phyloP scores from a whole-genome alignment of 2,888 invertebrate species.

The Sphaerophoria taeniata region DNA sequence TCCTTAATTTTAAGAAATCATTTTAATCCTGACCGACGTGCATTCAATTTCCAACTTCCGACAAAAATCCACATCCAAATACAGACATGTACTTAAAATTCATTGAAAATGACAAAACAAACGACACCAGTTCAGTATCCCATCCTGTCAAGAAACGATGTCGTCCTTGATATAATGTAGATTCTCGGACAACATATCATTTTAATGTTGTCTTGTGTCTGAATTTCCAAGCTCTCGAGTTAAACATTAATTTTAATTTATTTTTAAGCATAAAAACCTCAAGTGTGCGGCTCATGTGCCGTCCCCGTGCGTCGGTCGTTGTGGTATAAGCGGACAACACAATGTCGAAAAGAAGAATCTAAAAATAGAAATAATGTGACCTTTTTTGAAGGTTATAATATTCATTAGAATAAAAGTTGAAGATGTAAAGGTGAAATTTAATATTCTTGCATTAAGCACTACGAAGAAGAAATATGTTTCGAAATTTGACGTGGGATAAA shows the following conservation, averaged over 20 bases:
- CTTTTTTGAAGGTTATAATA: too few relatives aligned
- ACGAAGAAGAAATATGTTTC: too few relatives aligned
- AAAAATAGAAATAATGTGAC: too few relatives aligned
- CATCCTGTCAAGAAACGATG: not conserved
- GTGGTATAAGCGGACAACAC: not conserved
- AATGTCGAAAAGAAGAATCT: not conserved
- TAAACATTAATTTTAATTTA: slow-evolving; percentile 22
- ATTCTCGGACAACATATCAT: slow-evolving; percentile 24
- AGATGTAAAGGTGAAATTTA: too few relatives aligned
- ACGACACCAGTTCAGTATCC: not conserved
- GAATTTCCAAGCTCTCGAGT: not conserved
- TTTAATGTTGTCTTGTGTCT: slow-evolving; percentile 11
- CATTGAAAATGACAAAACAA: not conserved
- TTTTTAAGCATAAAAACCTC: slow-evolving; percentile 13
- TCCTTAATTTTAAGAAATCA: too few relatives aligned
- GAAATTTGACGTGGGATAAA: too few relatives aligned
- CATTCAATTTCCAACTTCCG: too few relatives aligned
- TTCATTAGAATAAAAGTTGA: too few relatives aligned
- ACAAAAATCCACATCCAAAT: not conserved
- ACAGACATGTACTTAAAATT: not conserved
- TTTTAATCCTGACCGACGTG: too few relatives aligned
- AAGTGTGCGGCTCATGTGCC: not conserved
- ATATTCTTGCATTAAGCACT: too few relatives aligned
- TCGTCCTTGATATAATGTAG: not conserved
- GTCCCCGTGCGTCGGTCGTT: too few relatives aligned